Base-by-base conservation (phyloP, 2,797 vertebrate species). In the Brachyrhaphis roseni region DNA sequence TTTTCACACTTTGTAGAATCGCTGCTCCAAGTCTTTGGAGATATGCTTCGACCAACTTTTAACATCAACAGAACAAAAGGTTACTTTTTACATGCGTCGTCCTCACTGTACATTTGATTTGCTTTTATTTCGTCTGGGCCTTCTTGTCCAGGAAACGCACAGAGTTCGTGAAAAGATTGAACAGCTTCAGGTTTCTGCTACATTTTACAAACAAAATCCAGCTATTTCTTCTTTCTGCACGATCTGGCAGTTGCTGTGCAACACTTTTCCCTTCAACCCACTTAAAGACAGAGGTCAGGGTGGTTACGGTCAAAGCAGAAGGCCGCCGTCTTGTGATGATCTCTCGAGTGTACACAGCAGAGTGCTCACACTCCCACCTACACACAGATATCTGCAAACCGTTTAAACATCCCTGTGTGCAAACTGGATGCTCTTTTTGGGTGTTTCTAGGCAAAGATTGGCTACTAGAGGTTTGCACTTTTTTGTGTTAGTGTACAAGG, bases 211-310 rank as follows among this genome's bases (percentile, higher is more conserved):
- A 28, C 23, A 71, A 45, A n/a, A n/a, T 70, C 39, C 39, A 43
- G 23, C n/a, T 28, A 12, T 71, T 71, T 71, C 39, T 43, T 16
- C 26, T 71, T 28, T 26, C 64, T 70, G 66, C 66, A 26, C 6
- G 10, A 41, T 26, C 66, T n/a, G 26, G 23, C 66, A 2, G 66
- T 70, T 70, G 36, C 66, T 41, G 36, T 70, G 36, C 66, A 43
- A 41, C 66, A 43, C 66, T 70, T 70, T 43, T 70, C 66, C 23
- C 23, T 70, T 43, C 66, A 70, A n/a, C 39, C 66, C 66, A 26
- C 39, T 43, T 70, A n/a, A n/a, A 70, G 20, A n/a, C 66, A n/a
- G 66, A 70, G 39, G 68, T 71, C 68, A 5, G 39, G 11, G 41
- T 26, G 23, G 66, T 71, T 45, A 45, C 1, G 5, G 41, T 71